Base-by-base conservation (phyloP, 2,113 vertebrate genomes). In the Girardinichthys multiradiatus region DNA sequence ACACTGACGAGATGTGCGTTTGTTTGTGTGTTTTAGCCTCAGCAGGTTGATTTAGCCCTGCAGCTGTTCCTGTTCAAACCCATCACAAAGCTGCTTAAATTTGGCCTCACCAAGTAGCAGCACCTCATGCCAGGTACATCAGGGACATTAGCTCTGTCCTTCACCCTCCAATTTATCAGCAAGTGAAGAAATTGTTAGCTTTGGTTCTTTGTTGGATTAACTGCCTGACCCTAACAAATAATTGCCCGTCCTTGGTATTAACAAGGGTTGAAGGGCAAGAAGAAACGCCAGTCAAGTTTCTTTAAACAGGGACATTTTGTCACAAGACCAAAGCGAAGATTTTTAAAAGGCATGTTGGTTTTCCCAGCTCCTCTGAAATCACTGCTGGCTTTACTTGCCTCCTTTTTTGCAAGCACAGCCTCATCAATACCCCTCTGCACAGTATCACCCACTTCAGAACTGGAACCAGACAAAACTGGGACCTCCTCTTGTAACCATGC, bases 21-120 rank as follows among this genome's bases (percentile, higher is more conserved):
- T 94, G 93, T 93, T 95, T 95, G 93, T 94, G 88, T 94, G 79
- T 91, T 92, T 92, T 89, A 89, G 83, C 70, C 90, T 39, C 92
- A 90, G 92, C 88, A 86, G 86, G 92, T 86, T 77, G 48, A 76
- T 84, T 68, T 77, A 83, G 80, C 80, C 77, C 85, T 85, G 86
- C 94, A 94, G 93, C 92, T 94, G 93, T 91, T 87, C 83, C 65
- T 87, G 79, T 81, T 90, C 77, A 81, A 88, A 79, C 76, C 61
- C 78, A 68, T 72, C 60, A 82, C 78, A 90, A 61, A 80, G 75
- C 81, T 64, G 78, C 84, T 89, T 91, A 69, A 89, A 77, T 86
- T 62, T 69, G 80, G 82, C 79, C 69, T 81, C 70, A 74, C 78
- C 60, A 77, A 86, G 80, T 85, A 81, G 87, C 85, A 81, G 86